phyloP scores from a whole-genome alignment of 2,888 invertebrate species.

The Chironomus riparius region DNA sequence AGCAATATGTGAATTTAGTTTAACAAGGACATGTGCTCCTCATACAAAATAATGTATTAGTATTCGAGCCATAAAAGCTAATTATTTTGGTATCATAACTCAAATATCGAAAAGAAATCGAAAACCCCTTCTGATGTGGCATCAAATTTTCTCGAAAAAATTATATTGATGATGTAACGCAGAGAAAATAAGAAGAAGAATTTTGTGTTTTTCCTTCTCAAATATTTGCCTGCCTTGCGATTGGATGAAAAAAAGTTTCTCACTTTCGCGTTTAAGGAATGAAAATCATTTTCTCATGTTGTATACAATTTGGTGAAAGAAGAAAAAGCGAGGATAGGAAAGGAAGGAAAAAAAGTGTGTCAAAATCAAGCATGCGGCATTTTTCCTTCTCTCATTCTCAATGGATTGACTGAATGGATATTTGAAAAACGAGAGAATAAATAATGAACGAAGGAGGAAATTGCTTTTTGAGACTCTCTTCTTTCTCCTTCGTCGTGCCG shows the following conservation, averaged over 20 bases:
- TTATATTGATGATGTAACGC: conserved; percentile 2
- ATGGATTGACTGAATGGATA: neutral
- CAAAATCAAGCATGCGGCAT: conserved; percentile 16
- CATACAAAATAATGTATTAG: conserved; percentile 2
- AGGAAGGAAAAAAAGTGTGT: conserved; percentile 14
- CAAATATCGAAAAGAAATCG: neutral
- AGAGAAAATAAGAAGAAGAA: conserved; percentile 3
- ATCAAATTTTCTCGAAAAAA: conserved; percentile 7
- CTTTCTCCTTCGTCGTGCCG: neutral
- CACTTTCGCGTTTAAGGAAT: conserved; percentile 1
- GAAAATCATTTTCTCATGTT: conserved; percentile 19
- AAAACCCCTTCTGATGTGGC: neutral
- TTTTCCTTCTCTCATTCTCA: conserved; percentile 4
- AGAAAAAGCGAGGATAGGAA: neutral
- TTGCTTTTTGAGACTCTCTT: neutral
- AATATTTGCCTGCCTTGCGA: conserved; percentile 12
- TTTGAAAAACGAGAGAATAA: neutral
- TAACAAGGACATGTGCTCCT: neutral
- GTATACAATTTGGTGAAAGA: neutral
- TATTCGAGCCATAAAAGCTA: conserved; percentile 17
- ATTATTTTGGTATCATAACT: conserved; percentile 11
- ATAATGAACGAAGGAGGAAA: neutral
- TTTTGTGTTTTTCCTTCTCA: neutral
- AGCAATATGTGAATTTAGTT: neutral
- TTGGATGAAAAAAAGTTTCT: conserved; percentile 23